phyloP scores from a whole-genome alignment of 2,113 vertebrate species.

The Laticauda colubrina region DNA sequence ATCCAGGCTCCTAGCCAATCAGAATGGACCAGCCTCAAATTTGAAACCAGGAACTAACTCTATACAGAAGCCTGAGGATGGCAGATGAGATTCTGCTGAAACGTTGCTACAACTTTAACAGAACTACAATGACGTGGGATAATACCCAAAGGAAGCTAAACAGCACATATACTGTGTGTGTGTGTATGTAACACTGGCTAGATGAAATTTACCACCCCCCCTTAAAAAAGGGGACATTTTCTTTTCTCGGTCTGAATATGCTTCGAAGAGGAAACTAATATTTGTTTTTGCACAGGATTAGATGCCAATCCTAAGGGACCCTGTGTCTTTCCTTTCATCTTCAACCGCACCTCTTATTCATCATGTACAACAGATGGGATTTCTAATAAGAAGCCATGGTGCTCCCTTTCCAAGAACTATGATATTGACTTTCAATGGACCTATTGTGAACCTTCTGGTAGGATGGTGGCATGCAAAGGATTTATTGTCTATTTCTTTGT shows the following conservation, averaged over 20 bases:
- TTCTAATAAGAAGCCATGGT: constrained; percentile 18
- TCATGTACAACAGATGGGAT: constrained; percentile 26
- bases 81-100: too few species aligned
- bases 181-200: too few species aligned
- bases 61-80: too few species aligned
- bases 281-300: not conserved
- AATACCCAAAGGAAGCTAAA: too few species aligned
- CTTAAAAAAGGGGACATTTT: not conserved
- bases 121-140: too few species aligned
- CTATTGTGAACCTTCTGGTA: constrained; percentile 21
- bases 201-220: not conserved
- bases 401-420: constrained; percentile 20
- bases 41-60: too few species aligned
- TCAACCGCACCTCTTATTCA: not conserved
- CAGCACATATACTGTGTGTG: too few species aligned
- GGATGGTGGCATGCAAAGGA: not conserved
- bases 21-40: too few species aligned
- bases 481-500: not conserved
- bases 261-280: not conserved
- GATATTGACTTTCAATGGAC: constrained; percentile 15
- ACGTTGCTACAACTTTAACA: too few species aligned
- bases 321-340: constrained; percentile 28
- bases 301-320: constrained; percentile 6
- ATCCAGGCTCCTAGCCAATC: too few species aligned
- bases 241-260: not conserved